phyloP scores from a whole-genome alignment of 92 coral and sea anemone genomes.

The Actinernus sp. region DNA sequence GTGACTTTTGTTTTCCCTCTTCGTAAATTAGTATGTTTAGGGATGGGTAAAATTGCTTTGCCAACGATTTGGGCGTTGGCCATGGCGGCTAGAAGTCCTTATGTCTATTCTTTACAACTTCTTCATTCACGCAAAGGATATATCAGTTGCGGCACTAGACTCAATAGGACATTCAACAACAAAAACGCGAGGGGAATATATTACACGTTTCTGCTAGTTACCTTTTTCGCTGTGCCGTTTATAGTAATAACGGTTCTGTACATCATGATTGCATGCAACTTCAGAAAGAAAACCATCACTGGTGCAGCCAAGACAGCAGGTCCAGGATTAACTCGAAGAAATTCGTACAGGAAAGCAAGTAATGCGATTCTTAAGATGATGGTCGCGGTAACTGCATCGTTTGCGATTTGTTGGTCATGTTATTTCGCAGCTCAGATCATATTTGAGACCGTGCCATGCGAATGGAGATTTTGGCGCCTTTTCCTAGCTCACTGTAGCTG shows the following conservation, averaged over 20 bases:
- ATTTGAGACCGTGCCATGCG: slow-evolving; percentile 31
- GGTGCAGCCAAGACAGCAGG: slow-evolving; percentile 5
- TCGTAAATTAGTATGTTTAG: slow-evolving; percentile 8
- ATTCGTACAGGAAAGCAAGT: slow-evolving; percentile 24
- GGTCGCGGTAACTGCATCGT: slow-evolving; percentile 33
- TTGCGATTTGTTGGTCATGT: slow-evolving; percentile 50
- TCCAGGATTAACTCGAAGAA: background rate
- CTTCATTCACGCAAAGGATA: background rate
- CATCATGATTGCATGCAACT: slow-evolving; percentile 1
- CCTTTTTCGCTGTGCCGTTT: slow-evolving; percentile 60
- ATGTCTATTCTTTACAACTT: slow-evolving; percentile 8
- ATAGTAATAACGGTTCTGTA: slow-evolving; percentile 27
- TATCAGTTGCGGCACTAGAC: slow-evolving; percentile 6
- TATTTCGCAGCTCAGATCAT: slow-evolving; percentile 56
- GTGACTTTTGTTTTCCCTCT: slow-evolving; percentile 37
- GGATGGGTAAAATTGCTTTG: slow-evolving; percentile 8
- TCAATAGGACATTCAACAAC: slow-evolving; percentile 20
- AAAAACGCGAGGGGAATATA: slow-evolving; percentile 32
- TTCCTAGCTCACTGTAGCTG: slow-evolving; percentile 61
- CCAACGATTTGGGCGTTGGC: slow-evolving; percentile 43
- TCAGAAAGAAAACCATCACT: slow-evolving; percentile 1
- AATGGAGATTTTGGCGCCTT: slow-evolving; percentile 61
- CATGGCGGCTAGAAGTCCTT: slow-evolving; percentile 45
- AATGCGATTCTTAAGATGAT: slow-evolving; percentile 40
- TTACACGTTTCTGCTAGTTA: slow-evolving; percentile 28